Percentiles rank a stretch among this genome's conserved stretches.
Evolutionary conservation across 2,888 invertebrate genomes (phyloP).

Genomic region (Scelioninae gen. 1): DNA sequence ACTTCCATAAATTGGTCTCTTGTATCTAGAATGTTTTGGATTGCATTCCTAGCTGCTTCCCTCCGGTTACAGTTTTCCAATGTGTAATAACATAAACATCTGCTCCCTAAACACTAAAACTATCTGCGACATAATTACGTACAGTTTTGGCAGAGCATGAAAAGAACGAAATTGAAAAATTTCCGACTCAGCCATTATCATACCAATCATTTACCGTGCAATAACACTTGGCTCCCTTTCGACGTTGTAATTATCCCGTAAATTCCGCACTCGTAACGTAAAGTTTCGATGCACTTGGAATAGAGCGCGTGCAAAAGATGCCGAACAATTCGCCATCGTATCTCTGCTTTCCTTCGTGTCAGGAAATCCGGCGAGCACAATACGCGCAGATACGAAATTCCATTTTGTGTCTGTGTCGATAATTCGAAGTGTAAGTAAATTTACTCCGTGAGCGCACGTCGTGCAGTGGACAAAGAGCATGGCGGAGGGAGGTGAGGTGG

Average conservation of each 20-base stretch:
- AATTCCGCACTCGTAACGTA: conserved; percentile 58
- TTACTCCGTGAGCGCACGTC: conserved; percentile 22
- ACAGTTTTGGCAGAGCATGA: conserved; percentile 47
- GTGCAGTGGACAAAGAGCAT: conserved; percentile 16
- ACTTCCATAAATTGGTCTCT: no score
- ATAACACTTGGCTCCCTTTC: conserved; percentile 62
- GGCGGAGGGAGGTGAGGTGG: background rate
- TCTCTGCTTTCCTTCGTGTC: conserved; percentile 53
- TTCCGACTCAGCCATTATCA: conserved; percentile 38
- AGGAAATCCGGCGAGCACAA: conserved; percentile 67
- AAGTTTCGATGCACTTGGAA: conserved; percentile 37
- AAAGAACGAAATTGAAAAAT: conserved; percentile 59
- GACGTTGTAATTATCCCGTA: conserved; percentile 63
- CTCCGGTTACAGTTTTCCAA: background rate
- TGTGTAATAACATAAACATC: conserved; percentile 44
- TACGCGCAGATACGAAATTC: conserved; percentile 75
- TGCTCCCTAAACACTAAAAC: conserved; percentile 35
- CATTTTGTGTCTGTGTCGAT: conserved; percentile 82
- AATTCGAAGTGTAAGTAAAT: conserved; percentile 77
- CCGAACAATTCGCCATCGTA: conserved; percentile 56
- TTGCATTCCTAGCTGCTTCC: conserved; percentile 8
- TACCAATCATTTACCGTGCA: conserved; percentile 57
- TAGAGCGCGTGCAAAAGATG: conserved; percentile 54
- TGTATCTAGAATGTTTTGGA: no score
- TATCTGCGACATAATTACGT: conserved; percentile 54